Evolutionary conservation across 2,888 invertebrate species (phyloP).

Genomic region (Nipponacmea schrenckii): DNA sequence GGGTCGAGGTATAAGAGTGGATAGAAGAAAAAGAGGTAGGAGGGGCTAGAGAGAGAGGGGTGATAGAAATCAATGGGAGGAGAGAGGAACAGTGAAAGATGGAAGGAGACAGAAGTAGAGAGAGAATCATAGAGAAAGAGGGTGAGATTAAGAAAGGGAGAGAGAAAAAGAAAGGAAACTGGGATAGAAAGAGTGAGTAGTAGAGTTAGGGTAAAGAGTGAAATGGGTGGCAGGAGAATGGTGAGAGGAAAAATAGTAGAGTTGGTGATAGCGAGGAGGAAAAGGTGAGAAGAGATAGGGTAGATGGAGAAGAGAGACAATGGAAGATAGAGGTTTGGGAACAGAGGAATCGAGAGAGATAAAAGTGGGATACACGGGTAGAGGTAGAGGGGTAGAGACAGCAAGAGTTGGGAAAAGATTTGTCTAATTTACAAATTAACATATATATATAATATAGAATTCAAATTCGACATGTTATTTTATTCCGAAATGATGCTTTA

Average conservation of each 20-base stretch:
- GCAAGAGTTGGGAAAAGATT: too few species aligned
- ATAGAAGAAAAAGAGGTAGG: too few species aligned
- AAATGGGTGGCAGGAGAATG: not conserved
- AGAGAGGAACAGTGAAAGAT: slow-evolving; percentile 12
- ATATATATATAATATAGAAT: too few species aligned
- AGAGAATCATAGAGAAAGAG: slow-evolving; percentile 9
- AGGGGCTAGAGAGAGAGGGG: too few species aligned
- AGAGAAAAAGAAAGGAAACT: not conserved
- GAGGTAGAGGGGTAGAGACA: too few species aligned
- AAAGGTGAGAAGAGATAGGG: slow-evolving; percentile 6
- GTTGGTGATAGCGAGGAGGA: not conserved
- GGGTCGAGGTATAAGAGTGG: too few species aligned
- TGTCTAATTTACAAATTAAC: too few species aligned
- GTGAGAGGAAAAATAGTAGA: slow-evolving; percentile 13
- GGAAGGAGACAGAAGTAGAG: slow-evolving; percentile 9
- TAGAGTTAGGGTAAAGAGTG: not conserved
- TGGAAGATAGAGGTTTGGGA: not conserved
- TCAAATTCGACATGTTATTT: too few species aligned
- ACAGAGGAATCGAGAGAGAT: not conserved
- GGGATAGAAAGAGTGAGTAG: not conserved
- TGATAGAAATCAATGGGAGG: too few species aligned
- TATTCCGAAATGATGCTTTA: too few species aligned
- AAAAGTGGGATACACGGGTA: not conserved
- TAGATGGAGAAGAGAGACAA: not conserved
- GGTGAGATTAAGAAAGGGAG: not conserved